Evolutionary conservation across 1,140 invertebrate genomes (phyloP).

Genomic region (Microplitis mediator): DNA sequence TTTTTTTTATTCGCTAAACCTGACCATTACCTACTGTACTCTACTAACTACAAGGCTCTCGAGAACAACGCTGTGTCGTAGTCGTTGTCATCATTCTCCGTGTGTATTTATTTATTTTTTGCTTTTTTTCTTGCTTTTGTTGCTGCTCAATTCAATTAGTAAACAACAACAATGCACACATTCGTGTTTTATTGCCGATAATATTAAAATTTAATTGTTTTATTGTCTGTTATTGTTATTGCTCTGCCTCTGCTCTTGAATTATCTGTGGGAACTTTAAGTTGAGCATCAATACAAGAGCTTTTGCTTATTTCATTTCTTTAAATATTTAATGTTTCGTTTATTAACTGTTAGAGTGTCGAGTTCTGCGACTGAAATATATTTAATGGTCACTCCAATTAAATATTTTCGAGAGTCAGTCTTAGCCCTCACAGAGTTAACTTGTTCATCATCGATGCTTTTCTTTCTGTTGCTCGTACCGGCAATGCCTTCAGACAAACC

Average conservation of each 20-base stretch:
- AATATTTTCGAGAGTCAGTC: constrained; percentile 9
- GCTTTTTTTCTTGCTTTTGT: constrained; percentile 17
- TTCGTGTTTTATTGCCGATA: not conserved
- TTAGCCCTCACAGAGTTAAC: too few species aligned
- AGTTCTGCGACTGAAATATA: not conserved
- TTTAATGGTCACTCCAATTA: constrained; percentile 28
- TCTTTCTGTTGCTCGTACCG: not conserved
- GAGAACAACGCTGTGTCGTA: not conserved
- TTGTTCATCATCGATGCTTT: not conserved
- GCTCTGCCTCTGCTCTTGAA: too few species aligned
- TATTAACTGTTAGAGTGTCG: not conserved
- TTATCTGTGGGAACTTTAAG: not conserved
- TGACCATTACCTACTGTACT: not conserved
- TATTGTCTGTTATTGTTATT: too few species aligned
- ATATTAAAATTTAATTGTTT: not conserved
- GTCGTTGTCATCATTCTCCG: constrained; percentile 37
- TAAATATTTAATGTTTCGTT: too few species aligned
- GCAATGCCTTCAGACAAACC: constrained; percentile 12
- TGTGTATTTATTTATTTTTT: constrained; percentile 38
- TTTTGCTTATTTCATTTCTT: too few species aligned
- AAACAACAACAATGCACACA: not conserved
- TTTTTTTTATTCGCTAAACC: constrained; percentile 6
- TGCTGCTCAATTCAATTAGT: not conserved
- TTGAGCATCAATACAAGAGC: too few species aligned
- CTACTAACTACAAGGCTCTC: not conserved